phyloP scores from a whole-genome alignment of 92 coral and sea anemone genomes.

The Virgularia gustaviana region DNA sequence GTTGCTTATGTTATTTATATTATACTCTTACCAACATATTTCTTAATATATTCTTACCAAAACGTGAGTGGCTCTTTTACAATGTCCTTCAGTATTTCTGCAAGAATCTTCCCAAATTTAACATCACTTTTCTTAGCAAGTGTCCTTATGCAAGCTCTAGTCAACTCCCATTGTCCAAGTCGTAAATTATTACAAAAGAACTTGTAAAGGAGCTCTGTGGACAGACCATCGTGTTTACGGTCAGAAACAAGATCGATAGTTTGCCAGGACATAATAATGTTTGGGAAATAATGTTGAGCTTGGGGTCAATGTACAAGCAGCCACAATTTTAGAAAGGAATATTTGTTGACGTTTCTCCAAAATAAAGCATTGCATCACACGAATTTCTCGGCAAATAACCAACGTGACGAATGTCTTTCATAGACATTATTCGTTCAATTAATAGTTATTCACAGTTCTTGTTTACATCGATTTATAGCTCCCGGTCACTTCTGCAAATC shows the following conservation, averaged over 20 bases:
- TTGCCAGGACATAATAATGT: constrained; percentile 10
- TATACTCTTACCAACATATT: not conserved
- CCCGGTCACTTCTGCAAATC: no score
- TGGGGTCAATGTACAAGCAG: no score
- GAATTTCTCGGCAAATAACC: no score
- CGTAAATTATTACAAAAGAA: constrained; percentile 78
- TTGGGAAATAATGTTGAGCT: no score
- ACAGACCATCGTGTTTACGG: constrained; percentile 52
- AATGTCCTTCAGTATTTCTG: constrained; percentile 70
- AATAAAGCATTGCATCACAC: no score
- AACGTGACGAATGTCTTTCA: not conserved
- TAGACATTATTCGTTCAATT: not conserved
- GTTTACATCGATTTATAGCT: no score
- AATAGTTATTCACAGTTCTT: no score
- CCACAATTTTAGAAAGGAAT: no score
- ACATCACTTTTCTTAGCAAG: constrained; percentile 51
- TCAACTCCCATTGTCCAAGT: constrained; percentile 94
- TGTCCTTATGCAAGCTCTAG: constrained; percentile 72
- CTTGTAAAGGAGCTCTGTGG: constrained; percentile 58
- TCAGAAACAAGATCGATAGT: constrained; percentile 53
- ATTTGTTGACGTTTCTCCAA: no score
- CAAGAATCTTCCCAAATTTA: constrained; percentile 60
- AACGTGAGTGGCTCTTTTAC: constrained; percentile 76
- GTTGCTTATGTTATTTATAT: no score
- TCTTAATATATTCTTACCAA: constrained; percentile 31